Evolutionary conservation across 2,888 invertebrate genomes (phyloP).

Genomic region (Pseudolycoriella hygida): DNA sequence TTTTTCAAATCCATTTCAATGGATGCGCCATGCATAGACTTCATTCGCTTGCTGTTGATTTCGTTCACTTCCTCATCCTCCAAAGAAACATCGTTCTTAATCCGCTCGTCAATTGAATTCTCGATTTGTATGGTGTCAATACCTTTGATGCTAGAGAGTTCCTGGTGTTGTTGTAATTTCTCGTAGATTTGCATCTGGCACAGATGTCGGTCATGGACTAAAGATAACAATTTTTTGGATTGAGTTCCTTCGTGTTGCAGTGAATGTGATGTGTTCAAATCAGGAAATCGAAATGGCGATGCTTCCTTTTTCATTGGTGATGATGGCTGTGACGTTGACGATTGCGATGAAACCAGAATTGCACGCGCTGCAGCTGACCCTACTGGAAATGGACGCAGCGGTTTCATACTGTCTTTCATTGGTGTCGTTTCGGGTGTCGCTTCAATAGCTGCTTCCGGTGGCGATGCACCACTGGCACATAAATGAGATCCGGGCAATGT

Average conservation of each 20-base stretch:
- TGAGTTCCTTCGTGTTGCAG: constrained; percentile 8
- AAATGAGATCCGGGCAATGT: constrained; percentile 12
- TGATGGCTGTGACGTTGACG: constrained; percentile 43
- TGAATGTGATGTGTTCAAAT: constrained; percentile 11
- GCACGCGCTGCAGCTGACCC: constrained; percentile 51
- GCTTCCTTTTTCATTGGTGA: constrained; percentile 47
- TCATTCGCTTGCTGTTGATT: background rate
- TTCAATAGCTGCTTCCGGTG: constrained; percentile 75
- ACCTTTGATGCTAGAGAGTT: no score
- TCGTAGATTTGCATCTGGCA: background rate
- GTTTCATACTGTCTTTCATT: constrained; percentile 36
- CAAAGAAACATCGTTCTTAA: no score
- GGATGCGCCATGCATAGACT: no score
- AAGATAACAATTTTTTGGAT: background rate
- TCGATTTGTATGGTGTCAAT: no score
- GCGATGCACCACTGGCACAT: constrained; percentile 43
- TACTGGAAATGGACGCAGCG: constrained; percentile 31
- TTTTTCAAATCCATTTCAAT: no score
- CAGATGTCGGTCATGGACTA: background rate
- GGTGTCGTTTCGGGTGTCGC: constrained; percentile 82
- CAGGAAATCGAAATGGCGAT: constrained; percentile 35
- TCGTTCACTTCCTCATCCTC: constrained; percentile 6
- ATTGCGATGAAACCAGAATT: constrained; percentile 23
- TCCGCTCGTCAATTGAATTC: no score
- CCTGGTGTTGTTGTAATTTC: background rate